A percentile compares a stretch with the other conserved stretches of the same genome.
Conservation (phyloP, 2,113 vertebrate species). For the Leptobrachium leishanense region DNA sequence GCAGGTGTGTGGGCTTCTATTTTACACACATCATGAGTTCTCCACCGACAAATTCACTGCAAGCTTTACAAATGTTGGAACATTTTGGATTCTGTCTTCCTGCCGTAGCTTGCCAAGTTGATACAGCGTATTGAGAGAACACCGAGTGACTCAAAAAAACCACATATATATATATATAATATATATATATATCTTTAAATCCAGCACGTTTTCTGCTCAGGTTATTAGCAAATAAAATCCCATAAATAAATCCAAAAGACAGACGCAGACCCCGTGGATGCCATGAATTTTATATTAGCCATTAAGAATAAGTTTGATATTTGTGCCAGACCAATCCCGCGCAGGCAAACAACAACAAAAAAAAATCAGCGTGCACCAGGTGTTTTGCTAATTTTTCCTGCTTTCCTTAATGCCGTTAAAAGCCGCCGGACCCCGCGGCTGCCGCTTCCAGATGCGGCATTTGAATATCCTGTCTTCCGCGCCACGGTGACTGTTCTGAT, state of each 20-base stretch:
- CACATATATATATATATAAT: no score
- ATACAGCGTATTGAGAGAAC: not conserved
- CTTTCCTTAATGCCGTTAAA: slow-evolving; percentile 18
- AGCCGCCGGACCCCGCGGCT: slow-evolving; percentile 17
- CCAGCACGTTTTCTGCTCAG: not conserved
- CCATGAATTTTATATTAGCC: not conserved
- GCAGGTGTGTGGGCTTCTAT: not conserved
- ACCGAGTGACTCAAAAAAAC: not conserved
- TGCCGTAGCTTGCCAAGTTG: not conserved
- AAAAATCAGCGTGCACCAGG: slow-evolving; percentile 32
- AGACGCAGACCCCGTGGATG: not conserved
- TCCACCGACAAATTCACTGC: not conserved
- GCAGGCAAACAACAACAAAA: not conserved
- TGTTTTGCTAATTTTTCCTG: slow-evolving; percentile 21
- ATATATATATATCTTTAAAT: not conserved
- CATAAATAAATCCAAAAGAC: not conserved
- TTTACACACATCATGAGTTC: not conserved
- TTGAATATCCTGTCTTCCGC: slow-evolving; percentile 15
- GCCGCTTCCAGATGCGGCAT: slow-evolving; percentile 37
- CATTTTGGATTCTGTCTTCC: not conserved
- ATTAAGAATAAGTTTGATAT: not conserved
- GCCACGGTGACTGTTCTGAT: slow-evolving; percentile 17
- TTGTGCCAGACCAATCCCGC: not conserved
- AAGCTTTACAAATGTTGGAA: not conserved
- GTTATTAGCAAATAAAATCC: not conserved